Evolutionary conservation across 2,113 vertebrate species (phyloP).

Genomic region (Sturnira hondurensis): DNA sequence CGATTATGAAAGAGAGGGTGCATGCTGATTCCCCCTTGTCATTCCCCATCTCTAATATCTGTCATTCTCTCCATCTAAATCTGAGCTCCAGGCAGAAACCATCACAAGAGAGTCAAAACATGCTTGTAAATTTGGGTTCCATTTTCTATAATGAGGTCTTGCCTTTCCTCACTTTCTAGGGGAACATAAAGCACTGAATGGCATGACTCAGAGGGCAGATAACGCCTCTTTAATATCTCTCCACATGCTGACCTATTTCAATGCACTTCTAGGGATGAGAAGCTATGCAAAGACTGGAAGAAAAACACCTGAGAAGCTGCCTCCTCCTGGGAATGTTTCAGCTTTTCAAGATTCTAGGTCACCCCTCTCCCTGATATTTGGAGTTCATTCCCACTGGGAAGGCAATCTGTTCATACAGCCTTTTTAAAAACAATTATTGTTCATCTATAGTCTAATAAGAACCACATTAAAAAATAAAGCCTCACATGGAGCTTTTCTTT

Average conservation of each 20-base stretch:
- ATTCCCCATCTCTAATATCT: not conserved
- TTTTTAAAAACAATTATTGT: not conserved
- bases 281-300: not conserved
- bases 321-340: constrained; percentile 34
- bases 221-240: not conserved
- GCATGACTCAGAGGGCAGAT: not conserved
- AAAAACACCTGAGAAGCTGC: not conserved
- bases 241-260: constrained; percentile 39
- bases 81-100: not conserved
- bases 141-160: constrained; percentile 34
- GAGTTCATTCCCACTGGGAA: constrained; percentile 32
- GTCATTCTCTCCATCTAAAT: not conserved
- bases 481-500: not conserved
- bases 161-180: not conserved
- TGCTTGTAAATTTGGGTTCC: not conserved
- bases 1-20: not conserved
- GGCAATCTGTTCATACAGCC: not conserved
- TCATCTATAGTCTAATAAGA: not conserved
- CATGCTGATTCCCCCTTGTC: not conserved
- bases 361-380: constrained; percentile 33
- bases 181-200: not conserved
- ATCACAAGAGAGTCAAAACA: not conserved
- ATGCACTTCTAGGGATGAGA: not conserved
- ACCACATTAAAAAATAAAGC: not conserved
- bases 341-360: constrained; percentile 58